Evolutionary conservation across 2,888 invertebrate species (phyloP).

Genomic region (Tetranychus piercei): DNA sequence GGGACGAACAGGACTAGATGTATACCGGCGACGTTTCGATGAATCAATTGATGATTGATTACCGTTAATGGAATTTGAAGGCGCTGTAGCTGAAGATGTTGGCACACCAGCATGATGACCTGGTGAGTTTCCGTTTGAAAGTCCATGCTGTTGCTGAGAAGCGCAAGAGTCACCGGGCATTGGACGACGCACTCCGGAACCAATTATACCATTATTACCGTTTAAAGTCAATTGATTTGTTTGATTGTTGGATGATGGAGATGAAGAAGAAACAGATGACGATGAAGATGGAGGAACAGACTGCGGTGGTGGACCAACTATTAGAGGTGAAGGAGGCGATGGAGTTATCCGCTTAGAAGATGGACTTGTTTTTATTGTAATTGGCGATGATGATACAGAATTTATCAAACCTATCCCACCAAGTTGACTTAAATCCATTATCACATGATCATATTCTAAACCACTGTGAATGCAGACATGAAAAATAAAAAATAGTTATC

Average conservation of each 20-base stretch:
- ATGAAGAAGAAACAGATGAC: neutral
- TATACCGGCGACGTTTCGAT: slow-evolving; percentile 18
- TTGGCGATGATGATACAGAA: neutral
- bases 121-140: neutral
- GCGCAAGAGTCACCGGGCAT: neutral
- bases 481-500: slow-evolving; percentile 8
- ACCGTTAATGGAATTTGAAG: neutral
- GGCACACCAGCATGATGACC: neutral
- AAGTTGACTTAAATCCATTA: slow-evolving; percentile 82
- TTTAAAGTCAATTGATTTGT: neutral
- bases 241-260: neutral
- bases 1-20: slow-evolving; percentile 23
- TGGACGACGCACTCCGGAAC: neutral
- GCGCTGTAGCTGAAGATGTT: neutral
- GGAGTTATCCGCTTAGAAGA: neutral
- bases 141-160: slow-evolving; percentile 6
- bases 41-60: neutral
- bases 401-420: slow-evolving; percentile 9
- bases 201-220: neutral
- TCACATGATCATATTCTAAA: slow-evolving; percentile 67
- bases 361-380: neutral
- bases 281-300: neutral
- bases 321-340: slow-evolving; percentile 11
- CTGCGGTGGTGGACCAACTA: neutral
- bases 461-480: slow-evolving; percentile 41